Conservation (phyloP, 2,797 vertebrate genomes). For the Labeo calbasu region DNA sequence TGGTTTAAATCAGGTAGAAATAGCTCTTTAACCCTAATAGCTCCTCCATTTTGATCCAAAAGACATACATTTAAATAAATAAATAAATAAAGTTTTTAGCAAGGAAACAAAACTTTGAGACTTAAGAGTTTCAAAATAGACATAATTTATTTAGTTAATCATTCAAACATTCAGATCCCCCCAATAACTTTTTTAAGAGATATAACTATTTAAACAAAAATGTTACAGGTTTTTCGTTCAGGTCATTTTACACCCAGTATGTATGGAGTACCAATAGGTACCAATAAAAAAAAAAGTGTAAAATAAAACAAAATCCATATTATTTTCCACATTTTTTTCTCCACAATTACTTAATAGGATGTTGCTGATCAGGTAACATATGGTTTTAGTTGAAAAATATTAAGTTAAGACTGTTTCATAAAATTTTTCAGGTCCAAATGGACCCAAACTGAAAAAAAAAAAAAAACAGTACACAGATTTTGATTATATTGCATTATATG, state of each 20-base stretch:
- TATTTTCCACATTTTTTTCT: too few species aligned
- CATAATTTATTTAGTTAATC: too few species aligned
- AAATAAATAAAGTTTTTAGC: too few species aligned
- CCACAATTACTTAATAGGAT: too few species aligned
- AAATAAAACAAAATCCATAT: too few species aligned
- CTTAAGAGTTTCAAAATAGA: too few species aligned
- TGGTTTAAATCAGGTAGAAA: not conserved
- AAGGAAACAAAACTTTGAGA: too few species aligned
- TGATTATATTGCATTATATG: not conserved
- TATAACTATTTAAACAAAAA: not conserved
- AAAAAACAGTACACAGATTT: not conserved
- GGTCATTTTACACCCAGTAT: not conserved
- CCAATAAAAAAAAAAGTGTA: too few species aligned
- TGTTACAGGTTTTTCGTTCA: too few species aligned
- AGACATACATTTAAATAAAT: not conserved
- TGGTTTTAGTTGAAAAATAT: not conserved
- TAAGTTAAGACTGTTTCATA: not conserved
- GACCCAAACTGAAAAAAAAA: not conserved
- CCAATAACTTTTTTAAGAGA: too few species aligned
- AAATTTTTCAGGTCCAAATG: not conserved
- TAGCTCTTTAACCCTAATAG: not conserved
- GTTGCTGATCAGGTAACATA: not conserved
- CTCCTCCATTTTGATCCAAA: not conserved
- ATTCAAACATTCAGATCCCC: too few species aligned
- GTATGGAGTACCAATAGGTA: too few species aligned